Evolutionary conservation across 1,140 invertebrate species (phyloP), one percentile per base, ranked within the genome.

Genomic region (Teleogryllus occipitalis): DNA sequence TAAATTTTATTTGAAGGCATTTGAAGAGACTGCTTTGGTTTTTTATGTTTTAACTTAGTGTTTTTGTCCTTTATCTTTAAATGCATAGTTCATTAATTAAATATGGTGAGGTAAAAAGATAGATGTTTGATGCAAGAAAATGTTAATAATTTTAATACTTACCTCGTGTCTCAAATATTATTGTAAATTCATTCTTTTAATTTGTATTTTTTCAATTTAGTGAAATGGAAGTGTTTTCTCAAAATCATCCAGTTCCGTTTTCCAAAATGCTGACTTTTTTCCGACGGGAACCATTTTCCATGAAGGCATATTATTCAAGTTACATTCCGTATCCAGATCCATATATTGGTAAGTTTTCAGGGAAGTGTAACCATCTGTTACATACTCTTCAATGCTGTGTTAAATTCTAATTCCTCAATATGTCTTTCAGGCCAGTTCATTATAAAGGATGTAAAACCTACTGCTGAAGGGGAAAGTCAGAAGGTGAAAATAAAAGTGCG

Each of bases 401-500:
- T 10, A 3, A 21, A 27, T 1, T 14, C 22, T 14, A 14, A n/a
- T 14, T 12, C 75, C n/a, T 7, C n/a, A 21, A 14, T 47, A 75
- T 47, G 79, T 27, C 10, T 27, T 79, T 21, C 46, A 78, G 77
- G 75, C 15, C 78, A 75, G 8, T 79, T 79, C 48, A 74, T 48
- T n/a, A 47, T 80, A 27, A 73, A 76, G 80, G 95, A 97, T 84
- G 92, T 99, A 0, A 92, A 93, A 82, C 94, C 95, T 76, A 92
- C 92, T 72, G 83, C 92, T n/a, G 94, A 96, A 82, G 97, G 96
- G 8, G 95, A 96, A 83, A 91, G 91, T 47, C 93, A 96, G 76
- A 98, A 98, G 87, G 93, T 99, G 0, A 98, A 98, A 86, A 92
- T 99, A 0, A 99, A 99, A 88, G 95, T 97, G 8, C 89, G 97